Base-by-base conservation (phyloP, 2,113 vertebrate species). In the Nibea coibor region DNA sequence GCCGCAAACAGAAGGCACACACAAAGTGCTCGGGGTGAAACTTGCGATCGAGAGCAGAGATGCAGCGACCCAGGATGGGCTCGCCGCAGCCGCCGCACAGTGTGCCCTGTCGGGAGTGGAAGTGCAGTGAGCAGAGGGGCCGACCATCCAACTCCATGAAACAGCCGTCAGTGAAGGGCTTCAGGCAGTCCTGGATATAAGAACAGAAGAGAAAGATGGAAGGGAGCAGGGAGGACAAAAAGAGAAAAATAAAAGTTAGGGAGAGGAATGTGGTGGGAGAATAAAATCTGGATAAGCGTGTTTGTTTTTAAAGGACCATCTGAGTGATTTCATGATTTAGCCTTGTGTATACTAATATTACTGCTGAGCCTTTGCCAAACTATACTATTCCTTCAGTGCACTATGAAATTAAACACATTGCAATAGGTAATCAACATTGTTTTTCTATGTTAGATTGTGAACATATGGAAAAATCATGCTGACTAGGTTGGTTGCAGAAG, bases 11-110 rank as follows among this genome's bases (percentile, higher is more conserved):
- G 90, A 97, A 97, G 64, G 96, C 79, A 0, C 97, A 98, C 69
- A 96, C 80, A 6, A 99, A 99, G 90, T 98, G 97, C 93, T 99
- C 97, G 0, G 97, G 97, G 81, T 98, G 97, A 93, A 97, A 98
- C 86, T 91, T 97, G 92, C 66, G 90, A 20, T 94, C 95, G 0
- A 95, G 66, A 1, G 96, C 97, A 0, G 96, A 93, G 89, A 97
- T 71, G 87, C 97, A 97, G 85, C 96, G 96, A 66, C 97, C 95
- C 0, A 78, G 86, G 88, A 99, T 92, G 0, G 97, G 96, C 64
- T 70, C 82, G 2, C 90, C 11, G 0, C 97, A 99, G 26, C 95
- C 80, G 0, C 89, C 93, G 51, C 97, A 99, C 61, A 98, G 79
- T 1, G 91, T 96, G 16, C 97, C 97, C 85, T 94, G 96, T 43